Base-by-base conservation (phyloP, 2,113 vertebrate genomes). In the Baryphthengus martii region DNA sequence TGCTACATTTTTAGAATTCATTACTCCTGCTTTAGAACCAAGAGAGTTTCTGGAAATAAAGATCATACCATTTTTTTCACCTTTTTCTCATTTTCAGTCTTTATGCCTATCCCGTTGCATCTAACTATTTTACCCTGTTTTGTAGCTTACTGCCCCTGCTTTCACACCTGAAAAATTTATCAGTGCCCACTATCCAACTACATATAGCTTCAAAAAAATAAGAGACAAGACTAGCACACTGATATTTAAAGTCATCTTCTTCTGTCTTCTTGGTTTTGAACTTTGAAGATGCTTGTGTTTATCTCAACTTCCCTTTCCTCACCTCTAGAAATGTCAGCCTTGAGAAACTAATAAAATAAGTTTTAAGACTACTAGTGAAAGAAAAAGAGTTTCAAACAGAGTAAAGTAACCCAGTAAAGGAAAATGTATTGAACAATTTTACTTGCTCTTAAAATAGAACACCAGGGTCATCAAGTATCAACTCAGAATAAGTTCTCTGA, bases 81-180 rank as follows among this genome's bases (percentile, higher is more conserved):
- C n/a, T 40, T 33, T 53, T 86, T 37, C 29, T 59, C 12, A 20
- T 52, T 90, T 82, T 73, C 44, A 88, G 67, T 23, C 23, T 78
- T 65, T 6, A 6, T 16, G 9, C 29, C 61, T 62, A n/a, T 26
- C 25, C 29, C 0, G 0, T 11, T 73, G n/a, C 45, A 52, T 7
- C 28, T 45, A 88, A 52, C 6, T 6, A 67, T 52, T 73, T 17
- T 44, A n/a, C 20, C 17, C 13, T 50, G 7, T 7, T 85, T 56
- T 83, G 33, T 20, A 85, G 31, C 13, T 58, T 58, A 63, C 23
- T 50, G 17, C 3, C 4, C 12, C 5, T 42, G 18, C 16, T 37
- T 59, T 7, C 39, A 42, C 2, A 91, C 3, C 37, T 40, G 26
- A 56, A 80, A 87, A 93, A 77, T 15, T 20, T 52, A 61, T 18